These are phyloP conservation scores for Acestrorhynchus altus DNA, from an alignment of 2,797 vertebrate genomes.

Conservation along the genomic window DNA sequence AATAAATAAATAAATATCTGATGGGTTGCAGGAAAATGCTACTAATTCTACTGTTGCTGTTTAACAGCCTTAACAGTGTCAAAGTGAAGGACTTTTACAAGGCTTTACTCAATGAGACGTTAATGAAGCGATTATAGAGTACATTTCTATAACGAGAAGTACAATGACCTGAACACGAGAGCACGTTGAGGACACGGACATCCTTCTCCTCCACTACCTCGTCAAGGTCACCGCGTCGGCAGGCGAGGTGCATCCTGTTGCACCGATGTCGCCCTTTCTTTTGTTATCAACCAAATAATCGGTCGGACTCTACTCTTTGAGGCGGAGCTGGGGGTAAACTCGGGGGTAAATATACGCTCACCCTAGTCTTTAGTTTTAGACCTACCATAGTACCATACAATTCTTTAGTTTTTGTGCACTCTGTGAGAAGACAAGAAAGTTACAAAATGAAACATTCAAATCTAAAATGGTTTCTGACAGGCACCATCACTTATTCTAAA, in stretches of 20 bases:
- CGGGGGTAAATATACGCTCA: slow-evolving; percentile 38
- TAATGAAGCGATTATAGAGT: slow-evolving; percentile 32
- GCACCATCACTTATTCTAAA: slow-evolving; percentile 64
- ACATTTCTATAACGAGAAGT: slow-evolving; percentile 41
- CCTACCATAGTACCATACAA: slow-evolving; percentile 58
- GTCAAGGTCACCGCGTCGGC: not conserved
- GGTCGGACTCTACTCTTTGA: slow-evolving; percentile 60
- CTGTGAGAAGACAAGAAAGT: slow-evolving; percentile 47
- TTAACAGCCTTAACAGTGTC: slow-evolving; percentile 56
- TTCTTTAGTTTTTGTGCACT: slow-evolving; percentile 56
- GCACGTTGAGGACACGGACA: slow-evolving; percentile 39
- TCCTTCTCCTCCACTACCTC: slow-evolving; percentile 30
- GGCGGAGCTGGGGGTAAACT: slow-evolving; percentile 50
- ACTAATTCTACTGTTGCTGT: slow-evolving; percentile 38
- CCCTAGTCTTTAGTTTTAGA: slow-evolving; percentile 51
- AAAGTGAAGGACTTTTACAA: slow-evolving; percentile 36
- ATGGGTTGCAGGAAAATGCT: slow-evolving; percentile 41
- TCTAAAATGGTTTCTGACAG: slow-evolving; percentile 61
- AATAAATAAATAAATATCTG: slow-evolving; percentile 63
- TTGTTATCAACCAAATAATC: slow-evolving; percentile 45
- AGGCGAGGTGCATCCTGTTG: slow-evolving; percentile 1
- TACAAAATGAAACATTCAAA: slow-evolving; percentile 54
- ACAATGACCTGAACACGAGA: slow-evolving; percentile 46
- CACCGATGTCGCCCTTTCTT: not conserved
- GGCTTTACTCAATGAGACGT: slow-evolving; percentile 34